Conservation (phyloP, 2,113 vertebrate species). For the Otis tarda region DNA sequence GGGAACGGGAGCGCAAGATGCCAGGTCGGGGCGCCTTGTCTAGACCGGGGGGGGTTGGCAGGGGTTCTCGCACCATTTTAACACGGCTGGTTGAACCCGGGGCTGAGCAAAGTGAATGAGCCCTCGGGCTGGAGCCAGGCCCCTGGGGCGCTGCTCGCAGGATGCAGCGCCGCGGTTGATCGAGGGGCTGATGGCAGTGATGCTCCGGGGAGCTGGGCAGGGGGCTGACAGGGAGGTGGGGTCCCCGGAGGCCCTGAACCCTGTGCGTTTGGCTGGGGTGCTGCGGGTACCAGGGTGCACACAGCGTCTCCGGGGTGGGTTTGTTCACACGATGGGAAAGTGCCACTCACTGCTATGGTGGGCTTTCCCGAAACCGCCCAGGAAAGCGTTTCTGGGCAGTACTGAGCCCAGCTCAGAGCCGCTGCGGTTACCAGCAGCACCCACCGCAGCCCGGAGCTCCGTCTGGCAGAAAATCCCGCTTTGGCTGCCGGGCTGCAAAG, state of each 20-base stretch:
- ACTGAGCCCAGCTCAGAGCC: not conserved
- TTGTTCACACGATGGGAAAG: fast-evolving
- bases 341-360: fast-evolving
- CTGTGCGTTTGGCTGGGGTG: fast-evolving
- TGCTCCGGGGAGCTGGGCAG: fast-evolving
- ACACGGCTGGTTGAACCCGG: not conserved
- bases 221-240: fast-evolving
- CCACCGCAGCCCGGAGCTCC: fast-evolving
- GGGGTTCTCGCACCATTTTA: not conserved
- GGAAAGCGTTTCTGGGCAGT: not conserved
- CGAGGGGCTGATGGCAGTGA: fast-evolving
- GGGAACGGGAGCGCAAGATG: not conserved
- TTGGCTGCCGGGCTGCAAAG: not conserved
- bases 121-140: conserved; percentile 13
- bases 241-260: fast-evolving
- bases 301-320: fast-evolving
- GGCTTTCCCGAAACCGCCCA: not conserved
- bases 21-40: not conserved
- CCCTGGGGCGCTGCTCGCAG: not conserved
- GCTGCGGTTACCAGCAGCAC: not conserved
- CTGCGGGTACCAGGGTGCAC: fast-evolving
- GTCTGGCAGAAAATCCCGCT: not conserved
- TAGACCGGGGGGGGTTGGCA: not conserved
- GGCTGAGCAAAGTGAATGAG: not conserved
- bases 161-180: no score